These are phyloP conservation scores for Drosophila nigricruria DNA, from an alignment of 2,888 invertebrate genomes.

Conservation along the genomic window DNA sequence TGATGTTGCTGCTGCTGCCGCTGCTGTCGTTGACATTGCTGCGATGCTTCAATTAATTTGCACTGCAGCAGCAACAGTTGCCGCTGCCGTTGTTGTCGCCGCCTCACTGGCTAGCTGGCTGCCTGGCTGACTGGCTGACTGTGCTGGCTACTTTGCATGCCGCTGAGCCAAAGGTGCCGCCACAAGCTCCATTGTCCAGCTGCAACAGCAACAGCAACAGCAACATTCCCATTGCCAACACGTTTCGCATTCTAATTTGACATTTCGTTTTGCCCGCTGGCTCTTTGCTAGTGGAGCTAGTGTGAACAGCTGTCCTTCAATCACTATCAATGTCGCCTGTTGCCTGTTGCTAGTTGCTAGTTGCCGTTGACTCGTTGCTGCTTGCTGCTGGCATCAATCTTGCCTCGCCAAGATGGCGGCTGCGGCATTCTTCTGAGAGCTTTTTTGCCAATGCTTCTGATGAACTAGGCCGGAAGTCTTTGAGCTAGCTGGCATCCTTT, in stretches of 20 bases:
- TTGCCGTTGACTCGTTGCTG: slow-evolving; percentile 39
- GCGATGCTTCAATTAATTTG: slow-evolving; percentile 82
- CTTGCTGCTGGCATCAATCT: slow-evolving; percentile 73
- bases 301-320: slow-evolving; percentile 83
- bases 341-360: slow-evolving; percentile 36
- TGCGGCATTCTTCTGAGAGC: slow-evolving; percentile 53
- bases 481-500: slow-evolving; percentile 47
- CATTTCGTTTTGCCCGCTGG: slow-evolving; percentile 61
- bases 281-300: slow-evolving; percentile 44
- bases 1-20: slow-evolving; percentile 70
- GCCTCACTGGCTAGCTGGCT: slow-evolving; percentile 49
- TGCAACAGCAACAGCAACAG: slow-evolving; percentile 26
- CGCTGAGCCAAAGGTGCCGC: slow-evolving; percentile 77
- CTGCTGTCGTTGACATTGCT: slow-evolving; percentile 76
- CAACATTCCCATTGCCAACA: slow-evolving; percentile 71
- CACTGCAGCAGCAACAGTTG: slow-evolving; percentile 60
- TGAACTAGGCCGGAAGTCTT: slow-evolving; percentile 78
- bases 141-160: slow-evolving; percentile 74
- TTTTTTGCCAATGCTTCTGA: slow-evolving; percentile 68
- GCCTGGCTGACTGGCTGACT: slow-evolving; percentile 10
- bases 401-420: slow-evolving; percentile 68
- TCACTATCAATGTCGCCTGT: slow-evolving; percentile 75
- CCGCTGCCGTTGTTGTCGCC: slow-evolving; percentile 34
- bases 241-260: slow-evolving; percentile 84
- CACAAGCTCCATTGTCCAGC: slow-evolving; percentile 70